Base-by-base conservation (phyloP, 1,140 invertebrate genomes). In the Mya arenaria region DNA sequence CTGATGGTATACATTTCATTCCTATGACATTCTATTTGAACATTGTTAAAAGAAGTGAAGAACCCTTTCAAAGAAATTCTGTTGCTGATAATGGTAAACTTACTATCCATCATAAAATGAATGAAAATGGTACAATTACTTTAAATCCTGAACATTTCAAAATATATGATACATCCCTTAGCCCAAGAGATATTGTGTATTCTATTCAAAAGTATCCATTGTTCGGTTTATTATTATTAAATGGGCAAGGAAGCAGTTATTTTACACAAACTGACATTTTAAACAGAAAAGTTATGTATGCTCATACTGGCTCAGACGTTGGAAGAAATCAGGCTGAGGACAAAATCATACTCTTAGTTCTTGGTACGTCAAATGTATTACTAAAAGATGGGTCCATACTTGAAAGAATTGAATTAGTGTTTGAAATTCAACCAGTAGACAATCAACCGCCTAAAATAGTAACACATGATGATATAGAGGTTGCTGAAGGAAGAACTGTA, bases 1-100 rank as follows among this genome's bases (percentile, higher is more conserved):
- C 93, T 30, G 93, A 93, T 88, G 91, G 92, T 1, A 83, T 90
- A 34, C 93, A 93, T 81, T 86, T 86, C 71, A 89, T 93, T 28
- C 91, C 92, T 8, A 82, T 89, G 10, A 88, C 80, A 5, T 80
- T 94, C 34, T 89, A 89, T 34, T 87, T 93, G 5, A 85, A 75
- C 0, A 84, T 91, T 19, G 85, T 87, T 36, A 84, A 85, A 25
- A 86, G 91, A 23, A 93, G 93, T 77, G 92, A 93, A 68, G 90
- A 93, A 77, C 84, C 88, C 6, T 89, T 92, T 30, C 84, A 79
- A 28, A 74, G 92, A 39, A 66, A 87, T 13, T 85, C 84, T 10
- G 55, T 36, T 1, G 78, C 79, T 72, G 66, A 74, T 6, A 82
- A 89, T 8, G 90, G 89, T n/a, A 82, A 83, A 4, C 69, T 91